A percentile compares a stretch with the other conserved stretches of the same genome.
Conservation (phyloP, 2,888 invertebrate species). For the Lepidochrysops patricia region DNA sequence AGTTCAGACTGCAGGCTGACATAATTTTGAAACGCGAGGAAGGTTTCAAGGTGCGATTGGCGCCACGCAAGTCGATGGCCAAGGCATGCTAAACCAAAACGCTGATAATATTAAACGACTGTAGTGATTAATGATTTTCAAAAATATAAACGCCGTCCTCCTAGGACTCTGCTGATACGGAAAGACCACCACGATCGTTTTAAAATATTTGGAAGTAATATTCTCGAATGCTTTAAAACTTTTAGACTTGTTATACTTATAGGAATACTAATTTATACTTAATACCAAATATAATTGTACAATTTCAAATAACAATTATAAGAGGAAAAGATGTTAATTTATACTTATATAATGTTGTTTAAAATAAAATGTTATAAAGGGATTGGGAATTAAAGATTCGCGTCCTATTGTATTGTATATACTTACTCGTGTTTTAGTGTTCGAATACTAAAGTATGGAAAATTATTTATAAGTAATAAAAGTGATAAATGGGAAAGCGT, state of each 20-base stretch:
- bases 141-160: not conserved
- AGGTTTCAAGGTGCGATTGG: conserved; percentile 82
- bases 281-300: conserved; percentile 2
- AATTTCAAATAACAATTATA: not conserved
- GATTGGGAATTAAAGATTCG: not conserved
- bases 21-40: conserved; percentile 85
- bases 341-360: not conserved
- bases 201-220: not conserved
- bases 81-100: conserved; percentile 36
- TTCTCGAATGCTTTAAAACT: not conserved
- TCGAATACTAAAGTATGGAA: conserved; percentile 3
- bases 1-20: conserved; percentile 83
- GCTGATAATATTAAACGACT: not conserved
- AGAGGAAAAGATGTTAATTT: not conserved
- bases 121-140: not conserved
- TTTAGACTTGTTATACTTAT: not conserved
- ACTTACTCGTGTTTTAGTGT: not conserved
- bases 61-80: conserved; percentile 74
- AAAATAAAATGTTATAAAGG: conserved; percentile 7
- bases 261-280: conserved; percentile 3
- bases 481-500: not conserved
- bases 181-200: not conserved
- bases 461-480: conserved; percentile 6
- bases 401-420: conserved; percentile 2
- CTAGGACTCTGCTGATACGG: not conserved